Evolutionary conservation across 2,888 invertebrate genomes (phyloP).

Genomic region (Nemoura dubitans): DNA sequence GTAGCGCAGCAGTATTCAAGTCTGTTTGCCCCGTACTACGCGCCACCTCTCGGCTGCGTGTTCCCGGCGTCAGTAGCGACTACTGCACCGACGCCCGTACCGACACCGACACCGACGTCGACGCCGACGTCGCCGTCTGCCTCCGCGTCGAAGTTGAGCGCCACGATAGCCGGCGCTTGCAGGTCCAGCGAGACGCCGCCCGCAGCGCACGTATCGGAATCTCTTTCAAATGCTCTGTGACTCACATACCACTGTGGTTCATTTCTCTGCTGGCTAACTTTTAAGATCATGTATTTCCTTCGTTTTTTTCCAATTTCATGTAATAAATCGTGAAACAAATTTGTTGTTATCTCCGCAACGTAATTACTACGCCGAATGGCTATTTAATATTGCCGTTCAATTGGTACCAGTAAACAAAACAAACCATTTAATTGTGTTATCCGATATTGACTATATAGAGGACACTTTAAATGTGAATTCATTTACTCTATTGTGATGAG

Average conservation of each 20-base stretch:
- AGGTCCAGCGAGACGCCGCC: neutral
- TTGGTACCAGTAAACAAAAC: too few relatives aligned
- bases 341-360: too few relatives aligned
- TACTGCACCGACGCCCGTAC: constrained; percentile 49
- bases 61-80: constrained; percentile 65
- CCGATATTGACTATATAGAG: too few relatives aligned
- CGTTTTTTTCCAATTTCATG: too few relatives aligned
- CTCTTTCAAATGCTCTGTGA: too few relatives aligned
- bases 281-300: neutral
- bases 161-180: neutral
- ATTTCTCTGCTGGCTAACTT: neutral
- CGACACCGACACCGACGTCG: constrained; percentile 45
- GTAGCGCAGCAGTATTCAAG: constrained; percentile 66
- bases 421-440: too few relatives aligned
- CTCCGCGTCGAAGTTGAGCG: neutral
- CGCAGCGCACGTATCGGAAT: too few relatives aligned
- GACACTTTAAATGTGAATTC: too few relatives aligned
- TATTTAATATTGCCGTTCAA: too few relatives aligned
- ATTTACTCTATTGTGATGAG: too few relatives aligned
- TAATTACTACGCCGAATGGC: too few relatives aligned
- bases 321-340: too few relatives aligned
- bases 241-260: neutral
- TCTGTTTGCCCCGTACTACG: constrained; percentile 70
- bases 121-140: constrained; percentile 10
- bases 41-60: constrained; percentile 67